Conservation (phyloP, 2,888 invertebrate genomes). For the Linyphia triangularis region DNA sequence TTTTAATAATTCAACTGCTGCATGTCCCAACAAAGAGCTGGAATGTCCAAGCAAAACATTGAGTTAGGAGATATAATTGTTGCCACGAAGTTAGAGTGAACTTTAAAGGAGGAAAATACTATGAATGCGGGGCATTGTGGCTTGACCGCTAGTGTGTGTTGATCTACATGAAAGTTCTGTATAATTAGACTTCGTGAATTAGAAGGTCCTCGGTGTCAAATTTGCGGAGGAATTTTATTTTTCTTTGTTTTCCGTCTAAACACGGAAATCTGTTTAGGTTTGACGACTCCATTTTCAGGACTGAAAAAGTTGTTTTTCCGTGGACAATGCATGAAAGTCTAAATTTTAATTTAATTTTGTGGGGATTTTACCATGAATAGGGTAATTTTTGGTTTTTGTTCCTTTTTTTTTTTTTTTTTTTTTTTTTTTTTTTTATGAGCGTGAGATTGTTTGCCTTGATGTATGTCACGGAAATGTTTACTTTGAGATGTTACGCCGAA, state of each 20-base stretch:
- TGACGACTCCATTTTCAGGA: constrained; percentile 23
- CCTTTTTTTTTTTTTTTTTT: neutral
- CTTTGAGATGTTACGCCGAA: neutral
- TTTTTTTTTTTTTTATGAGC: neutral
- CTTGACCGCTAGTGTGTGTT: constrained; percentile 28
- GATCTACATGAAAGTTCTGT: constrained; percentile 19
- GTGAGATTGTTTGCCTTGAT: neutral
- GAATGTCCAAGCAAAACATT: constrained; percentile 31
- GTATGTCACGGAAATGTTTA: neutral
- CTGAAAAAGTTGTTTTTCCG: neutral
- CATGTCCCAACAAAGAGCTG: constrained; percentile 18
- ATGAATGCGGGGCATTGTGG: neutral
- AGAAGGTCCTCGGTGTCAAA: constrained; percentile 53
- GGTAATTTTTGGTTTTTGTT: too few relatives aligned
- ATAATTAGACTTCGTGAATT: constrained; percentile 45
- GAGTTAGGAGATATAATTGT: constrained; percentile 40
- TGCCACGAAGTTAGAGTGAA: constrained; percentile 23
- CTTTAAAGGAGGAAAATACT: neutral
- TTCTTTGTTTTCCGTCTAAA: neutral
- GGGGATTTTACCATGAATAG: too few relatives aligned
- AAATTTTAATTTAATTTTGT: neutral
- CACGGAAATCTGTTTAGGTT: constrained; percentile 18
- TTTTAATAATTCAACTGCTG: constrained; percentile 14
- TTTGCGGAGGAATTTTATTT: constrained; percentile 36
- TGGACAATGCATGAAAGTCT: too few relatives aligned